Evolutionary conservation across 2,888 invertebrate species (phyloP).

Genomic region (Sacculina carcini): DNA sequence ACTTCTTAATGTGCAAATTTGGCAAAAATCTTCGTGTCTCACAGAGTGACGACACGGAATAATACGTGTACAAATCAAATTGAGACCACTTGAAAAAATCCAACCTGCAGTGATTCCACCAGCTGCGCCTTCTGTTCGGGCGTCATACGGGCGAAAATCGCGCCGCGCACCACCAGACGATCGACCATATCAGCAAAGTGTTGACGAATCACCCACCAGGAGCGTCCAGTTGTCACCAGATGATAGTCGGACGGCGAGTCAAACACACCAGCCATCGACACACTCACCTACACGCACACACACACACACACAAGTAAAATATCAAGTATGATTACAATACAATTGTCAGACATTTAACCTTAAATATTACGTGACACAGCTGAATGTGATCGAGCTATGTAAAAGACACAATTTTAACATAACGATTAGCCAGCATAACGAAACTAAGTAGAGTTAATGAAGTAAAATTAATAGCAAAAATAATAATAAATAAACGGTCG

Average conservation of each 20-base stretch:
- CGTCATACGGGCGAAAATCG: conserved; percentile 28
- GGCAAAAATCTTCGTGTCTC: no score
- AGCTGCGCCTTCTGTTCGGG: conserved; percentile 80
- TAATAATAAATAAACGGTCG: no score
- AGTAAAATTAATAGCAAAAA: no score
- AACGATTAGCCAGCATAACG: neutral
- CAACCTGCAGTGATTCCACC: conserved; percentile 50
- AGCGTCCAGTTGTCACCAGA: conserved; percentile 33
- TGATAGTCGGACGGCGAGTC: conserved; percentile 18
- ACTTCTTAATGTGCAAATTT: no score
- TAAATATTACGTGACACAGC: no score
- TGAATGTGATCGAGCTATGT: no score
- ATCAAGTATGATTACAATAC: no score
- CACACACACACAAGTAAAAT: no score
- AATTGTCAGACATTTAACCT: no score
- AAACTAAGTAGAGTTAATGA: neutral
- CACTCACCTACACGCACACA: no score
- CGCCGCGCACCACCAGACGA: conserved; percentile 19
- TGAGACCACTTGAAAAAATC: conserved; percentile 55
- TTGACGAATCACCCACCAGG: conserved; percentile 43
- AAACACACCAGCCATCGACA: neutral
- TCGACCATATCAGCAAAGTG: conserved; percentile 34
- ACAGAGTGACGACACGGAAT: no score
- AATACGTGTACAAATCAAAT: conserved; percentile 20
- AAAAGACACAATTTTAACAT: no score